phyloP scores from a whole-genome alignment of 2,888 invertebrate species.

The Dasysyrphus tricinctus region DNA sequence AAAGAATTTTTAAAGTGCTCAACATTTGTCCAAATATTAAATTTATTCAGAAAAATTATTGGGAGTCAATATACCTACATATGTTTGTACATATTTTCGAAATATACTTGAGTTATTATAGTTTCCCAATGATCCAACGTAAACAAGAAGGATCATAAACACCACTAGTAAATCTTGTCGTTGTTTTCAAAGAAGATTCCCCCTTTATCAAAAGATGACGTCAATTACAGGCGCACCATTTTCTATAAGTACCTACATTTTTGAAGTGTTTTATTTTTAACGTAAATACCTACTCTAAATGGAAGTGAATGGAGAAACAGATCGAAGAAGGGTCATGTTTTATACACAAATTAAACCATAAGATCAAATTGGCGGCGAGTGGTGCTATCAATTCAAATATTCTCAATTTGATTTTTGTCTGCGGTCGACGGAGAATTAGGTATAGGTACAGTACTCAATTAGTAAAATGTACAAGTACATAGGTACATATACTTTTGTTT shows the following conservation, averaged over 20 bases:
- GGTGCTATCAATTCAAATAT: neutral
- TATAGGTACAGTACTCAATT: neutral
- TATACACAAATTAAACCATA: neutral
- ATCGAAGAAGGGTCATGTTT: neutral
- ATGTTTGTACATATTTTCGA: neutral
- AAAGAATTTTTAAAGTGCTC: too few species aligned
- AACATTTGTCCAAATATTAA: too few species aligned
- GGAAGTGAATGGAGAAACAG: neutral
- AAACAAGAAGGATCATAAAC: slow-evolving; percentile 2
- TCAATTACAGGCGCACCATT: neutral
- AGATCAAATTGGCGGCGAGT: too few species aligned
- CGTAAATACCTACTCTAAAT: neutral
- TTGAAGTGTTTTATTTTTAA: slow-evolving; percentile 3
- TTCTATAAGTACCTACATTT: neutral
- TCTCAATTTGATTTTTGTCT: neutral
- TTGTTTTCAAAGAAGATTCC: neutral
- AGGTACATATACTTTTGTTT: neutral
- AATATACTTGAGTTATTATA: neutral
- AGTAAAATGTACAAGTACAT: neutral
- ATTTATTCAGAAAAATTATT: neutral
- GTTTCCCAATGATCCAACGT: neutral
- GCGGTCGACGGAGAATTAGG: neutral
- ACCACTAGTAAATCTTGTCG: neutral
- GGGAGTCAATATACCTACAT: neutral
- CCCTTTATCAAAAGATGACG: neutral